These are phyloP conservation scores for Drosophila guanche DNA, from an alignment of 1,140 invertebrate species.

Conservation along the genomic window DNA sequence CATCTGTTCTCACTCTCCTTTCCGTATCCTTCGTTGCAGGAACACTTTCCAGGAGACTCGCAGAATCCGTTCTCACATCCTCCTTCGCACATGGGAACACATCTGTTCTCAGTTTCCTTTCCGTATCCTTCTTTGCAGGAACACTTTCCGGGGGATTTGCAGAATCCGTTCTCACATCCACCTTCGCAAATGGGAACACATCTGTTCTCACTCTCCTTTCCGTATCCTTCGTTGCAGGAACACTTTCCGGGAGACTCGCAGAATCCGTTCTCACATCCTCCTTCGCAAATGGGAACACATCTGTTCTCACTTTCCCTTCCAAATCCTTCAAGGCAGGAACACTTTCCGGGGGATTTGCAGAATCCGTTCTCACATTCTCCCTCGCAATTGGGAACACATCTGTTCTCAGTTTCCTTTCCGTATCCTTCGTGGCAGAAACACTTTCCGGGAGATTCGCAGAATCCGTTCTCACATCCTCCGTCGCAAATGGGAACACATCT, in stretches of 20 bases:
- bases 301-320: slow-evolving; percentile 2
- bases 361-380: too few species aligned
- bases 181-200: slow-evolving; percentile 20
- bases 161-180: slow-evolving; percentile 20
- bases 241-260: slow-evolving; percentile 27
- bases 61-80: not conserved
- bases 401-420: not conserved
- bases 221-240: slow-evolving; percentile 13
- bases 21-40: too few species aligned
- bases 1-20: slow-evolving; percentile 1
- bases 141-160: slow-evolving; percentile 2
- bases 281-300: slow-evolving; percentile 12
- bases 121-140: too few species aligned
- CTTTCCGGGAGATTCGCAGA: slow-evolving; percentile 19
- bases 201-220: not conserved
- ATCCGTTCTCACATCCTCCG: slow-evolving; percentile 36
- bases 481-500: slow-evolving; percentile 25
- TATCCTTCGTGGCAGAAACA: slow-evolving; percentile 31
- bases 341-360: too few species aligned
- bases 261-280: slow-evolving; percentile 18
- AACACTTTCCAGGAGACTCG: not conserved
- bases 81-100: too few species aligned
- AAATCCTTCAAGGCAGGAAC: not conserved
- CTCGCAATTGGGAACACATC: too few species aligned
- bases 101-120: too few species aligned